These are phyloP conservation scores for Merluccius polli DNA, from an alignment of 2,797 vertebrate genomes.

Conservation along the genomic window DNA sequence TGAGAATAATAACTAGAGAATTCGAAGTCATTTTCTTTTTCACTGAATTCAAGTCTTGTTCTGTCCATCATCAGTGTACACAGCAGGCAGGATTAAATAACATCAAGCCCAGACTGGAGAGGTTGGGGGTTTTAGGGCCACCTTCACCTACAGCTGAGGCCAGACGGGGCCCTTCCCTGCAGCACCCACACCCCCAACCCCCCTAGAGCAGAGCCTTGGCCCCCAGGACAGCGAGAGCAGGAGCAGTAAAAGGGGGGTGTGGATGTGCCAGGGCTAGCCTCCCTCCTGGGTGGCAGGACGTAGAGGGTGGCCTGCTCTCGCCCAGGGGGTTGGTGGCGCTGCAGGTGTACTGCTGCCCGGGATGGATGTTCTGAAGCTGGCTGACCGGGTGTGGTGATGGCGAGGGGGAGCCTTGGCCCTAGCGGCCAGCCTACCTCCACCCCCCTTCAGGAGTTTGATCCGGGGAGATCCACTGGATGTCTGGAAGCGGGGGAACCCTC, in stretches of 20 bases:
- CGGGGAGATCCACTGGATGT: conserved; percentile 79
- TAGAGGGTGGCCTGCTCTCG: conserved; percentile 80
- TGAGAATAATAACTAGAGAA: too few species aligned
- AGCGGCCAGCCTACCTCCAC: conserved; percentile 12
- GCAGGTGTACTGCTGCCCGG: conserved; percentile 85
- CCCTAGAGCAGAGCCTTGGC: conserved; percentile 63
- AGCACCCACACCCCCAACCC: conserved; percentile 59
- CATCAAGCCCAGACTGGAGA: neutral
- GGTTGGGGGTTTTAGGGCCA: neutral
- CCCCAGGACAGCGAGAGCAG: conserved; percentile 63
- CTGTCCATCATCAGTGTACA: too few species aligned
- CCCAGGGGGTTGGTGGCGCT: conserved; percentile 83
- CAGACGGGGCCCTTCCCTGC: conserved; percentile 33
- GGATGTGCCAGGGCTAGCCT: conserved; percentile 18
- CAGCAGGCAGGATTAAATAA: too few species aligned
- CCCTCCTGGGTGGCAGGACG: conserved; percentile 53
- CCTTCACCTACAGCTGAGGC: conserved; percentile 32
- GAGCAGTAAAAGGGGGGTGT: conserved; percentile 14
- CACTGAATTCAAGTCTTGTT: too few species aligned
- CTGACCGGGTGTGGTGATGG: conserved; percentile 69
- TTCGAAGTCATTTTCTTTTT: too few species aligned
- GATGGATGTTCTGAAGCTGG: conserved; percentile 74
- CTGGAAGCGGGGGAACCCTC: conserved; percentile 83
- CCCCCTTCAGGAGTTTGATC: conserved; percentile 55
- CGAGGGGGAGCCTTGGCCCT: conserved; percentile 33